phyloP scores from a whole-genome alignment of 2,888 invertebrate species.

The Pristionchus maxplancki region DNA sequence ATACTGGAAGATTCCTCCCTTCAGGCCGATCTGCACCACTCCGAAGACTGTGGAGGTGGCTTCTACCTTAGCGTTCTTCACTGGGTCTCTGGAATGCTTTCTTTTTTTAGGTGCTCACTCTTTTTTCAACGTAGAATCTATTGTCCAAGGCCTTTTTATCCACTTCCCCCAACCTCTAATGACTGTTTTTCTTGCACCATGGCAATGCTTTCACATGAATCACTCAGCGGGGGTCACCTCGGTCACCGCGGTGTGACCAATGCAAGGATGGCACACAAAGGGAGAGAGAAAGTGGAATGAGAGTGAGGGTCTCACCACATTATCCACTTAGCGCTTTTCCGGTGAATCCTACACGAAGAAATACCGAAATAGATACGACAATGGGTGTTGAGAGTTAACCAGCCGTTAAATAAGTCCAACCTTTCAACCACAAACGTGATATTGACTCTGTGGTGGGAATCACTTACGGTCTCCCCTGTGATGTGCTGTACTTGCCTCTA shows the following conservation, averaged over 20 bases:
- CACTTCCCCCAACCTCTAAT: too few relatives aligned
- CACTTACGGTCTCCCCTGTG: constrained; percentile 71
- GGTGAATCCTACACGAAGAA: too few relatives aligned
- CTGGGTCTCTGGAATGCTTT: constrained; percentile 75
- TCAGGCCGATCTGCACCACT: constrained; percentile 75
- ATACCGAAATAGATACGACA: too few relatives aligned
- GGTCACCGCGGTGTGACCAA: constrained; percentile 1
- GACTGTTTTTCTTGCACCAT: too few relatives aligned
- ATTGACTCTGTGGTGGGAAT: constrained; percentile 72
- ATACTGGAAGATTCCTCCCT: constrained; percentile 77
- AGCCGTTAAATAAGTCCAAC: too few relatives aligned
- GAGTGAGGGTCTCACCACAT: too few relatives aligned
- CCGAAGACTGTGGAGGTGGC: constrained; percentile 76
- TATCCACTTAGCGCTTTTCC: too few relatives aligned
- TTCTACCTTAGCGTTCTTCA: constrained; percentile 75
- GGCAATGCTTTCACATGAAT: too few relatives aligned
- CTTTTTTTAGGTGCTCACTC: too few relatives aligned
- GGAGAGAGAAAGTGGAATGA: too few relatives aligned
- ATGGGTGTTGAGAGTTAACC: too few relatives aligned
- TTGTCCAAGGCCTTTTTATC: constrained; percentile 62
- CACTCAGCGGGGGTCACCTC: neutral
- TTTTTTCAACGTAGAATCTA: too few relatives aligned
- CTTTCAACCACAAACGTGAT: constrained; percentile 75
- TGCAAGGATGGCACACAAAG: neutral
- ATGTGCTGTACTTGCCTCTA: constrained; percentile 71